Base-by-base conservation (phyloP, 2,888 invertebrate genomes). In the Xanthorhoe designata region DNA sequence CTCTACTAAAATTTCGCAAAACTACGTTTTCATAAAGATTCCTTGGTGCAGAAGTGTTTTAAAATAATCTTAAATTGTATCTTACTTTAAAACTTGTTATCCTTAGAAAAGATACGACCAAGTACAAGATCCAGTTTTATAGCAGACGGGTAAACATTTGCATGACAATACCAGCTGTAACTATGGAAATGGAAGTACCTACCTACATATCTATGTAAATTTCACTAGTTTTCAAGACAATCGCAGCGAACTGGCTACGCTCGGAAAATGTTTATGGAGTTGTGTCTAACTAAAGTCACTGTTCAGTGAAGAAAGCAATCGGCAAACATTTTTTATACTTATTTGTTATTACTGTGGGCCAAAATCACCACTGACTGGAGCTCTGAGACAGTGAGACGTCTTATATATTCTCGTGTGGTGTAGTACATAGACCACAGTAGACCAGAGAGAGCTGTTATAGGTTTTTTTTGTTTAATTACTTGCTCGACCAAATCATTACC, bases 161-260 rank as follows among this genome's bases (percentile, higher is more conserved):
- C 62, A 56, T 62, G 42, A 51, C 55, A 62, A 62, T 62, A 42
- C 56, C 50, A 55, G 58, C 35, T 35, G 38, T 50, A 55, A 50
- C 55, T 55, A 61, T 61, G 55, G 17, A 61, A 50, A 61, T 55
- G 47, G 17, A 47, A 42, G 56, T 51, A 59, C 50, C 45, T 50
- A 56, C 29, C 17, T 56, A 62, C 50, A 52, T 50, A 56, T 42
- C 17, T 56, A 62, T 62, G 56, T 62, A 55, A 56, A 62, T 62
- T 62, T 24, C 15, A 50, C 54, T 62, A 62, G 56, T 62, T 62
- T 55, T 56, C 51, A 61, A 51, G 56, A 51, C 17, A 53, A 17
- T 54, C 18, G 13, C 54, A 32, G 9, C 42, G n/a, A 52, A 19
- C 51, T 52, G 24, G 19, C 24, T 60, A 19, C 38, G 15, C 56